Evolutionary conservation across 2,888 invertebrate species (phyloP).

Genomic region (Metallyticus violacea): DNA sequence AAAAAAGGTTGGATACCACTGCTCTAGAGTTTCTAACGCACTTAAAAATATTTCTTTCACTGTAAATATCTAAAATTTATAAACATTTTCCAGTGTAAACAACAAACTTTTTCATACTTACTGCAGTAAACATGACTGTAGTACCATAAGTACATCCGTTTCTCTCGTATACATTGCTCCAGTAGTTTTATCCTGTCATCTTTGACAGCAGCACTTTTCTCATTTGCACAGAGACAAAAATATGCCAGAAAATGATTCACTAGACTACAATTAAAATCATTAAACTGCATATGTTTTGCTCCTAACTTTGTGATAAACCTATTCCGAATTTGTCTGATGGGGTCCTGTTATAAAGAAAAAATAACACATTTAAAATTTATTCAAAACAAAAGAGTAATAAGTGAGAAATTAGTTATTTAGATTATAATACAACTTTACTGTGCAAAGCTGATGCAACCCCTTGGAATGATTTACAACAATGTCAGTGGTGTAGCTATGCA

Average conservation of each 20-base stretch:
- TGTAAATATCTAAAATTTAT: no score
- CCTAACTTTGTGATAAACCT: neutral
- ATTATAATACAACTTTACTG: no score
- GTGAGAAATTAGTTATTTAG: no score
- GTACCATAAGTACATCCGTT: neutral
- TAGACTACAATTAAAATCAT: neutral
- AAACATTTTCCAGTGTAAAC: no score
- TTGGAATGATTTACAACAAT: no score
- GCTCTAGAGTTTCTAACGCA: no score
- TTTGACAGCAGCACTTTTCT: neutral
- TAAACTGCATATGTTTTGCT: neutral
- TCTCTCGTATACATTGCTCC: neutral
- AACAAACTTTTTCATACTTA: neutral
- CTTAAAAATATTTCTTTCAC: no score
- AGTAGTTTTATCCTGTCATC: neutral
- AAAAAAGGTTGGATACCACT: no score
- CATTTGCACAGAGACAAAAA: neutral
- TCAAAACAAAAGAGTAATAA: no score
- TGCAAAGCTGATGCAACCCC: no score
- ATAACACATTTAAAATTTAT: no score
- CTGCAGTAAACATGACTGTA: neutral
- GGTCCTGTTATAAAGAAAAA: neutral
- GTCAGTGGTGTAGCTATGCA: no score
- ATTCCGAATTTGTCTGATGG: neutral
- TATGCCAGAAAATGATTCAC: neutral